Base-by-base conservation (phyloP, 2,113 vertebrate species). In the Apodemus sylvaticus region DNA sequence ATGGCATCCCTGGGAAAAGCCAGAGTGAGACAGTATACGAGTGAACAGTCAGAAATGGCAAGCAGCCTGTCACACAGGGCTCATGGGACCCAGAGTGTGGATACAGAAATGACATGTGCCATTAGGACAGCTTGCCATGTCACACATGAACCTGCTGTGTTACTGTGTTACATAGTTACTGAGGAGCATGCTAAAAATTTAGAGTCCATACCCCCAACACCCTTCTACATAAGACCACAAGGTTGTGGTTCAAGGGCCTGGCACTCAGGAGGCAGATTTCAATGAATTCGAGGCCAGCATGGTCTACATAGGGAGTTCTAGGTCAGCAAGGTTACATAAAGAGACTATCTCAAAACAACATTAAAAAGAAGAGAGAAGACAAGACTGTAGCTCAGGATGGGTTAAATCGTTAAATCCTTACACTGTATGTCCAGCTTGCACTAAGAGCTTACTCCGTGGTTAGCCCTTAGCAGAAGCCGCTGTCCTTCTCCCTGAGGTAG, bases 371-470 rank as follows among this genome's bases (percentile, higher is more conserved):
- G 39, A 48, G 17, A 48, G 34, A 86, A 66, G 60, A 19, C 29
- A 48, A 66, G 83, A 51, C 31, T 51, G 19, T 86, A 34, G 85
- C 20, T n/a, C 36, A 20, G 51, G 53, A 45, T 70, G 58, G n/a
- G n/a, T n/a, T n/a, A n/a, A n/a, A n/a, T n/a, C 64, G 42, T 55
- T 96, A 86, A 92, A 64, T 91, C 20, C 51, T 88, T 90, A 68
- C 29, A 64, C n/a, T 26, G 13, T 66, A 19, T 55, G 19, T 55
- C 45, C 39, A 89, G 14, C 20, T 34, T 78, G 2, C 66, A 36
- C 55, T 85, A 64, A 88, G 71, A 76, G 81, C 89, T 90, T 92
- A 68, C 5, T n/a, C 9, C 24, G 3, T 29, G 7, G 82, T 19
- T 53, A 64, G 48, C 82, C 60, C n/a, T 95, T 86, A 39, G 16